phyloP scores from a whole-genome alignment of 2,797 vertebrate species.

The Diplodus puntazzo region DNA sequence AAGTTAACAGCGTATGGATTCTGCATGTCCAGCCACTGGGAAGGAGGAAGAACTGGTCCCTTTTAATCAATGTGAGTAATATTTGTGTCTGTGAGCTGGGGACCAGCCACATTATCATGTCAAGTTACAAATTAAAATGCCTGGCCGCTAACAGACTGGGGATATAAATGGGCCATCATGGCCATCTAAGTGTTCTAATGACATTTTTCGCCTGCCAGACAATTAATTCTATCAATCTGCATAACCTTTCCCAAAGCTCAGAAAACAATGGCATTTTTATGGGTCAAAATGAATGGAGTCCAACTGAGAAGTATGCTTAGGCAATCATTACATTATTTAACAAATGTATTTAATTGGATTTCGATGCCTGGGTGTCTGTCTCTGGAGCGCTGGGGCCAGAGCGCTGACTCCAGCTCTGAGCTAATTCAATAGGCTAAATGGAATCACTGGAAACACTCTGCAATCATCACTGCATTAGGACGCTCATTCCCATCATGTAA shows the following conservation, averaged over 20 bases:
- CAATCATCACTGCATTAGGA: slow-evolving; percentile 87
- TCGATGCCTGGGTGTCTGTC: slow-evolving; percentile 81
- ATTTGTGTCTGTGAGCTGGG: slow-evolving; percentile 79
- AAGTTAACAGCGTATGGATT: slow-evolving; percentile 73
- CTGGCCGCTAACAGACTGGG: slow-evolving; percentile 82
- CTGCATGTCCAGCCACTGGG: slow-evolving; percentile 65
- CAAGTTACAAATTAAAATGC: slow-evolving; percentile 89
- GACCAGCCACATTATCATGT: slow-evolving; percentile 85
- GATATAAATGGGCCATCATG: slow-evolving; percentile 84
- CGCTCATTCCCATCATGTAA: slow-evolving; percentile 82
- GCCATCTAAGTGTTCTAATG: slow-evolving; percentile 88
- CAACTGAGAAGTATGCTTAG: slow-evolving; percentile 80
- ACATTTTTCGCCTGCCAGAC: slow-evolving; percentile 85
- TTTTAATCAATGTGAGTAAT: slow-evolving; percentile 87
- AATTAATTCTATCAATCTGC: slow-evolving; percentile 89
- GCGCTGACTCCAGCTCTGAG: slow-evolving; percentile 79
- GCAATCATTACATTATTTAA: slow-evolving; percentile 89
- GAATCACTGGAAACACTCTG: slow-evolving; percentile 86
- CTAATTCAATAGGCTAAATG: slow-evolving; percentile 90
- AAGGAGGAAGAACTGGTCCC: slow-evolving; percentile 68
- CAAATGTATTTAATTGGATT: slow-evolving; percentile 88
- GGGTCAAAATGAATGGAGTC: slow-evolving; percentile 84
- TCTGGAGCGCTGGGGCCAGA: slow-evolving; percentile 70
- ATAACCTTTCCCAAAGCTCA: slow-evolving; percentile 86
- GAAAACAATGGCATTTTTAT: slow-evolving; percentile 86